phyloP scores from a whole-genome alignment of 2,888 invertebrate genomes.

The Ormyrus nitidulus region DNA sequence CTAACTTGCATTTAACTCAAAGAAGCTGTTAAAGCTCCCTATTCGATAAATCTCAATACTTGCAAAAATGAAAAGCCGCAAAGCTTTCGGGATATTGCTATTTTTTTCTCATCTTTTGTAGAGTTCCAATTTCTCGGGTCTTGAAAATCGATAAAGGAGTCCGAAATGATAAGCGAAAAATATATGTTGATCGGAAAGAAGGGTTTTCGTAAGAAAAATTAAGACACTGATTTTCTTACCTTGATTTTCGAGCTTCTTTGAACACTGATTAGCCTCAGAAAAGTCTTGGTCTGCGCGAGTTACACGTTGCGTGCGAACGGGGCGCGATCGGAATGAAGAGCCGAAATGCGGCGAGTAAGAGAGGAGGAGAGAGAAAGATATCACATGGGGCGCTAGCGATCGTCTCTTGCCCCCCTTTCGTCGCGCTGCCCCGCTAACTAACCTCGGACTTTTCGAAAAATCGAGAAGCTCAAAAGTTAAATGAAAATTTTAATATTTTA shows the following conservation, averaged over 20 bases:
- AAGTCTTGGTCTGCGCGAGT: conserved; percentile 41
- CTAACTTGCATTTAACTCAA: no score
- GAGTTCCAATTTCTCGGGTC: no score
- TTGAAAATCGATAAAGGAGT: background rate
- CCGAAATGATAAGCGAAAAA: conserved; percentile 47
- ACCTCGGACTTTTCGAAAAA: conserved; percentile 24
- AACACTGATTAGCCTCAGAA: conserved; percentile 63
- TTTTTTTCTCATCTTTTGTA: no score
- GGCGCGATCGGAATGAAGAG: conserved; percentile 52
- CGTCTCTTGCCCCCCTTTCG: background rate
- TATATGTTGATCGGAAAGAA: background rate
- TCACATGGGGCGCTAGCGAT: conserved; percentile 28
- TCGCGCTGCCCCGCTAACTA: background rate
- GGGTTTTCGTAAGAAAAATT: conserved; percentile 53
- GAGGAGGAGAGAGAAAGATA: conserved; percentile 24
- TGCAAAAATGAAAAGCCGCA: no score
- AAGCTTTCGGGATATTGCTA: no score
- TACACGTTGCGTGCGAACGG: conserved; percentile 8
- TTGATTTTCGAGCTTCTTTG: conserved; percentile 38
- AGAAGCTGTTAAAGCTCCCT: no score
- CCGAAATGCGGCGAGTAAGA: conserved; percentile 38
- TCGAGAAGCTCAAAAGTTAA: conserved; percentile 34
- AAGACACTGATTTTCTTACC: conserved; percentile 26
- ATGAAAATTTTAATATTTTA: background rate
- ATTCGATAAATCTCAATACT: no score